Evolutionary conservation across 2,113 vertebrate genomes (phyloP), one percentile per base, ranked within the genome.

Genomic region (rabbit (Oryctolagus cuniculus)): DNA sequence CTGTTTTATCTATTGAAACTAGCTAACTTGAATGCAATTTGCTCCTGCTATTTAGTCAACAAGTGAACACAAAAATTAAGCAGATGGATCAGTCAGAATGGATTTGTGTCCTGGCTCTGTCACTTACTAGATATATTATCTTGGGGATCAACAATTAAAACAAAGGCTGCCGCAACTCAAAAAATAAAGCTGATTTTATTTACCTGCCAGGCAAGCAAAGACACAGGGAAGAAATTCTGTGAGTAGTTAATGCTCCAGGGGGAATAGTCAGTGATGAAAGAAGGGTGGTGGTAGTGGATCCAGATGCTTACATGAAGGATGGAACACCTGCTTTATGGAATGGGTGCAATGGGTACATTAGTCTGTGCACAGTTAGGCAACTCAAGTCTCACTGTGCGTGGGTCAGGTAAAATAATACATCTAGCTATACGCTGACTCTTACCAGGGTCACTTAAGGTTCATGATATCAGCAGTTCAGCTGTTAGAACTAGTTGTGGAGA

Each of bases 1-100:
- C 44, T 64, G 36, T 87, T 55, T 72, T 81, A 38, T 3, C 19
- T 17, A 13, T n/a, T 80, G 53, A 49, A 84, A 67, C 6, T 13
- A 38, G 34, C 21, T 90, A 66, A 25, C n/a, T 51, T 90, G 86
- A 90, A 25, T 55, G 63, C 16, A 25, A 29, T 77, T 69, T 69
- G 58, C 10, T 55, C 2, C 34, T 38, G 58, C 27, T 4, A 74
- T 67, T 75, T 75, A 89, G 25, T 49, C 78, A 89, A 72, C 3
- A 25, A n/a, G 6, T 93, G 51, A 93, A 88, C 66, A 90, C 4
- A 64, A 36, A 92, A 64, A 83, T 24, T 13, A 64, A 91, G 17
- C 5, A 63, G 9, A 51, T 24, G 17, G 8, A 66, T 69, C 24
- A 67, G 31, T n/a, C 2, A 22, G 38, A 90, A 78, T 21, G 27